Conservation (phyloP, 2,888 invertebrate species). For the Lithophane ornitopus region DNA sequence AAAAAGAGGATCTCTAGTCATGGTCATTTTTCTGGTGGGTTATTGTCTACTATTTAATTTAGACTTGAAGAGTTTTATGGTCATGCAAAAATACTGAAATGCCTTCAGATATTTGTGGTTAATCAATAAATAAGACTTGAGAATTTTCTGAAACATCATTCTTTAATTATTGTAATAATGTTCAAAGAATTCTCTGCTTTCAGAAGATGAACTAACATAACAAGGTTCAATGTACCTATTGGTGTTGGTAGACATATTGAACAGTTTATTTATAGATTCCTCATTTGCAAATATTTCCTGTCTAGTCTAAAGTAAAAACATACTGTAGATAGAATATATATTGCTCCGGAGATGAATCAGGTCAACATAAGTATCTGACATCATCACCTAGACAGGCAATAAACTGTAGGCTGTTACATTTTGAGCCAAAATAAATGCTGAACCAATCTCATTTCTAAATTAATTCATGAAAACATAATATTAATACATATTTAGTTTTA, state of each 20-base stretch:
- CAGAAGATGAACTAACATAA: slow-evolving; percentile 22
- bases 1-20: slow-evolving; percentile 23
- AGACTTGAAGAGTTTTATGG: background rate
- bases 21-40: background rate
- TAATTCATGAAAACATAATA: slow-evolving; percentile 1
- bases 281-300: slow-evolving; percentile 51
- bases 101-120: slow-evolving; percentile 8
- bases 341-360: slow-evolving; percentile 69
- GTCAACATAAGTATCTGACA: slow-evolving; percentile 70
- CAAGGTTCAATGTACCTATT: slow-evolving; percentile 49
- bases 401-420: slow-evolving; percentile 47
- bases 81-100: background rate
- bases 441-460: background rate
- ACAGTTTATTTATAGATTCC: slow-evolving; percentile 51
- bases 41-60: slow-evolving; percentile 14
- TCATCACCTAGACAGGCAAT: slow-evolving; percentile 68
- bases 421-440: slow-evolving; percentile 12
- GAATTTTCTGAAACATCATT: background rate
- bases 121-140: background rate
- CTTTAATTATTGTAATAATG: slow-evolving; percentile 10
- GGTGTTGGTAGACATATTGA: slow-evolving; percentile 41
- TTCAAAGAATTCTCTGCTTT: slow-evolving; percentile 13
- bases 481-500: background rate
- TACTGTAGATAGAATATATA: slow-evolving; percentile 46
- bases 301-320: slow-evolving; percentile 50